phyloP scores from a whole-genome alignment of 2,113 vertebrate species.

The Triplophysa siluroides region DNA sequence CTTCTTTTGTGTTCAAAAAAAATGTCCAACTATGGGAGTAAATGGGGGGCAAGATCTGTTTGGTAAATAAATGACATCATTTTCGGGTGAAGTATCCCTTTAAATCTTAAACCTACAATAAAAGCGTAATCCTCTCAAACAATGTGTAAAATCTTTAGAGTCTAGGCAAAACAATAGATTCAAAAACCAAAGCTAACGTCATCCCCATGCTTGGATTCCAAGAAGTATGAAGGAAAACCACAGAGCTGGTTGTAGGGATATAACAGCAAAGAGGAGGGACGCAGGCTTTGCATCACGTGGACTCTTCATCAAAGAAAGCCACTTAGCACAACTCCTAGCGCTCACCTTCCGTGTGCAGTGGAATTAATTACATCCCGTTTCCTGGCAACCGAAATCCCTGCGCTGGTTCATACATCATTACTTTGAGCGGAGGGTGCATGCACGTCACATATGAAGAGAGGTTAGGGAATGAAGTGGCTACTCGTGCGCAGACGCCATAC shows the following conservation, averaged over 20 bases:
- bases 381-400: conserved; percentile 49
- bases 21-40: no score
- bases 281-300: conserved; percentile 16
- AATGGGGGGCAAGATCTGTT: no score
- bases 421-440: conserved; percentile 4
- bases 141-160: background rate
- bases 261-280: background rate
- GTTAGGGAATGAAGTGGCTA: background rate
- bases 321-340: conserved; percentile 31
- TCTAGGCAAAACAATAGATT: background rate
- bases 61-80: no score
- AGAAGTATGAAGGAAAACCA: background rate
- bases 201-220: background rate
- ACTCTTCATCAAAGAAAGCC: conserved; percentile 36
- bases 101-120: no score
- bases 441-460: background rate
- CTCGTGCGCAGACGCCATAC: background rate
- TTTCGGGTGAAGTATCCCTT: no score
- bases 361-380: conserved; percentile 55
- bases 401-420: conserved; percentile 20
- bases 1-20: no score
- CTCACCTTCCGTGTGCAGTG: conserved; percentile 42
- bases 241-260: background rate
- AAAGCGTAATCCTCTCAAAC: no score
- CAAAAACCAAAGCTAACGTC: background rate